A percentile compares a stretch with the other conserved stretches of the same genome.
Conservation (phyloP, 1,140 invertebrate species). For the Drosophila novamexicana region DNA sequence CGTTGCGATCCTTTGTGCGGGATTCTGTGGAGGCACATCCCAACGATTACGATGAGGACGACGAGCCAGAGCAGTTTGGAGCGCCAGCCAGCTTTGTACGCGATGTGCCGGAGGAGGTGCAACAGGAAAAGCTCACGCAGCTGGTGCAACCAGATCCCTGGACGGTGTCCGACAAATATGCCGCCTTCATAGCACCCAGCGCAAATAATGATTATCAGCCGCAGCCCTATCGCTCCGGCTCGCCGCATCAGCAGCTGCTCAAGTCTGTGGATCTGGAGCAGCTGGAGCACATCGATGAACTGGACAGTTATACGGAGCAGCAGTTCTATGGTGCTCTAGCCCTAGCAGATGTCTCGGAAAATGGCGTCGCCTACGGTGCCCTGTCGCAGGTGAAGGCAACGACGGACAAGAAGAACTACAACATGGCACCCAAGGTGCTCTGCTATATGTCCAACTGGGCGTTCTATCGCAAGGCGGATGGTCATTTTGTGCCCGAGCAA, state of each 20-base stretch:
- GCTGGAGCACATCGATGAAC: conserved; percentile 64
- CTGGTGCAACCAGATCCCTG: conserved; percentile 50
- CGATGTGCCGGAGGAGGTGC: conserved; percentile 26
- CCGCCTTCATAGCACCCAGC: conserved; percentile 82
- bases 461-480: conserved; percentile 92
- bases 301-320: conserved; percentile 54
- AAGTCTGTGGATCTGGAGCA: conserved; percentile 57
- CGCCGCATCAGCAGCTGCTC: conserved; percentile 75
- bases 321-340: conserved; percentile 60
- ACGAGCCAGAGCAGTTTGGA: conserved; percentile 6
- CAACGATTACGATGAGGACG: conserved; percentile 56
- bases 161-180: conserved; percentile 77
- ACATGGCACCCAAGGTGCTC: conserved; percentile 86
- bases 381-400: conserved; percentile 46
- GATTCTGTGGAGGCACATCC: conserved; percentile 88
- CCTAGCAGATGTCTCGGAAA: conserved; percentile 9
- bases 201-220: conserved; percentile 40
- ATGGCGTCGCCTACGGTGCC: conserved; percentile 58
- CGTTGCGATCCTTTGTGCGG: conserved; percentile 84
- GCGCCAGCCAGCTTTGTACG: conserved; percentile 27
- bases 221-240: conserved; percentile 72
- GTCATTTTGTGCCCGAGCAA: conserved; percentile 93
- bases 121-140: conserved; percentile 31
- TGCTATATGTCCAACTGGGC: conserved; percentile 96
- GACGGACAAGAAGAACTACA: conserved; percentile 59